Evolutionary conservation across 2,113 vertebrate species (phyloP).

Genomic region (Patagioenas fasciata): DNA sequence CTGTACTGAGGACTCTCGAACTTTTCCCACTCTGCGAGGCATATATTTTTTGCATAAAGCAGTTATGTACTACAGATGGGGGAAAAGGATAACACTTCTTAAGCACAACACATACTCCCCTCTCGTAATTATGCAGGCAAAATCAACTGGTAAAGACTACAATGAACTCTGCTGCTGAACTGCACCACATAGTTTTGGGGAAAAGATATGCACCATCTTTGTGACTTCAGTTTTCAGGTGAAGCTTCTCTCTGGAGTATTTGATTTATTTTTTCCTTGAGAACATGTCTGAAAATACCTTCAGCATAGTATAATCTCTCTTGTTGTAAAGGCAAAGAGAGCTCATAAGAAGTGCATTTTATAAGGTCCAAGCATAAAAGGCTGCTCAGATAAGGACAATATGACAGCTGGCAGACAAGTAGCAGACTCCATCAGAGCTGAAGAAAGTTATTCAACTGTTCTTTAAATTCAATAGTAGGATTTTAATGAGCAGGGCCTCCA

Average conservation of each 20-base stretch:
- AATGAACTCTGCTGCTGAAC: background rate
- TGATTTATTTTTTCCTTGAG: background rate
- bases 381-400: background rate
- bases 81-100: background rate
- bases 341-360: constrained; percentile 29
- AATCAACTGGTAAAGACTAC: background rate
- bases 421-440: background rate
- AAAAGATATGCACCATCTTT: background rate
- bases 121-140: background rate
- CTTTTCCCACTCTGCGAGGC: background rate
- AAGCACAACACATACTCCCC: background rate
- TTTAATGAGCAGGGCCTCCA: background rate
- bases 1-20: background rate
- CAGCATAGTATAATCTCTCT: background rate
- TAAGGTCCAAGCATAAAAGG: background rate
- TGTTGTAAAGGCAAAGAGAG: background rate
- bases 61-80: background rate
- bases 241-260: background rate
- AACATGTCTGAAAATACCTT: constrained; percentile 24
- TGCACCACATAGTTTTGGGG: background rate
- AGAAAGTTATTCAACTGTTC: background rate
- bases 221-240: background rate
- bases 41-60: background rate
- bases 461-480: background rate
- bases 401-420: constrained; percentile 19